A percentile compares a stretch with the other conserved stretches of the same genome.
phyloP scores from a whole-genome alignment of 2,113 vertebrate species.

The Cochlearius cochlearius region DNA sequence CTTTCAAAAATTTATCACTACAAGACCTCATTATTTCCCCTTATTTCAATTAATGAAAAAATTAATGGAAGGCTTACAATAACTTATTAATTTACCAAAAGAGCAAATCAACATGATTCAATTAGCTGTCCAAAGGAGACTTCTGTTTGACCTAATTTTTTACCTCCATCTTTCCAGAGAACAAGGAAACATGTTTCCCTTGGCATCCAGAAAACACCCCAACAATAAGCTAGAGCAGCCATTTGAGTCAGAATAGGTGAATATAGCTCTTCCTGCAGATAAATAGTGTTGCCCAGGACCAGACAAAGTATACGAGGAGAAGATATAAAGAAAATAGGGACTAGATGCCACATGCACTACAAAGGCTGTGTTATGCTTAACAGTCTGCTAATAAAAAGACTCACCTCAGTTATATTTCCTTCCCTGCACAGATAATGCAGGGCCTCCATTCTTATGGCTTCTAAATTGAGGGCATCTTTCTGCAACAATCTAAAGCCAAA shows the following conservation, averaged over 20 bases:
- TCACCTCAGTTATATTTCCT: conserved; percentile 86
- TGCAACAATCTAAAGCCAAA: conserved; percentile 85
- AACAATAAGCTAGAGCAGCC: background rate
- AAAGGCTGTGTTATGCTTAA: background rate
- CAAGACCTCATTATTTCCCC: background rate
- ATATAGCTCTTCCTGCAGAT: background rate
- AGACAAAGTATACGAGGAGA: background rate
- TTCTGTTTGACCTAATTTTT: background rate
- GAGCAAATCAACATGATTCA: background rate
- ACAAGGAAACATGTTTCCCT: background rate
- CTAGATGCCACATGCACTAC: background rate
- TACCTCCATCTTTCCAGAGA: too few species aligned
- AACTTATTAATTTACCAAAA: background rate
- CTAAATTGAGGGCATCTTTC: conserved; percentile 87
- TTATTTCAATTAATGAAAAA: background rate
- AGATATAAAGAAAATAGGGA: background rate
- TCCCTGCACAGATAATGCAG: conserved; percentile 90
- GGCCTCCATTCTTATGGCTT: conserved; percentile 88
- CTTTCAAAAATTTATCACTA: background rate
- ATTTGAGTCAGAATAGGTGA: background rate
- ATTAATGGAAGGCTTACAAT: background rate
- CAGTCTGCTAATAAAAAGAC: background rate
- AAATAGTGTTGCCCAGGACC: background rate
- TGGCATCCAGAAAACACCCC: background rate
- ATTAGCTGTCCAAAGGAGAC: background rate